Percentiles rank a stretch among this genome's conserved stretches.
These are phyloP conservation scores for Petrophora chlorosata DNA, from an alignment of 2,888 invertebrate genomes.

Conservation along the genomic window DNA sequence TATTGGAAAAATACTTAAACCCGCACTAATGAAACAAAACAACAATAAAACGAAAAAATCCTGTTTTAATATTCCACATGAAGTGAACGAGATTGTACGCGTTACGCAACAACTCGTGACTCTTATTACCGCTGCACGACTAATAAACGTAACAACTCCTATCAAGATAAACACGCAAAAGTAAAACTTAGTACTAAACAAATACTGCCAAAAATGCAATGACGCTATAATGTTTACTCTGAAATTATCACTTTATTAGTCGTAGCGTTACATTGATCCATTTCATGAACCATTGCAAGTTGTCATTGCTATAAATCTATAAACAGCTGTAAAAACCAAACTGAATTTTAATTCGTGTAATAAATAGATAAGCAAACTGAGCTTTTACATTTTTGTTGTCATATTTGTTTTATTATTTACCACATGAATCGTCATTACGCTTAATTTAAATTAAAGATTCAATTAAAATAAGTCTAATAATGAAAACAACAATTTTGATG, in stretches of 20 bases:
- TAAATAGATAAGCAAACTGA: slow-evolving; percentile 15
- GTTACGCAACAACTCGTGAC: slow-evolving; percentile 82
- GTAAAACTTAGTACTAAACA: slow-evolving; percentile 40
- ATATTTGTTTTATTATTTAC: neutral
- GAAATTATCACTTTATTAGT: slow-evolving; percentile 55
- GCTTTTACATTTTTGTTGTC: slow-evolving; percentile 20
- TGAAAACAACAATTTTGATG: neutral
- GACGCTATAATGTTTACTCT: slow-evolving; percentile 65
- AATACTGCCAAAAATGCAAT: slow-evolving; percentile 47
- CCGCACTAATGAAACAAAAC: slow-evolving; percentile 33
- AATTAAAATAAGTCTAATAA: too few relatives aligned
- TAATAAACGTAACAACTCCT: slow-evolving; percentile 62
- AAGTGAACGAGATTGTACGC: slow-evolving; percentile 65
- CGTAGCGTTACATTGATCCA: slow-evolving; percentile 43
- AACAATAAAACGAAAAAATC: slow-evolving; percentile 40
- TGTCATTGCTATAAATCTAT: slow-evolving; percentile 21
- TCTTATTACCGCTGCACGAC: slow-evolving; percentile 65
- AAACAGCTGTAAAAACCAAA: neutral
- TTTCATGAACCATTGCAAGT: slow-evolving; percentile 33
- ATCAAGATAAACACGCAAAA: slow-evolving; percentile 44
- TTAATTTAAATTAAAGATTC: too few relatives aligned
- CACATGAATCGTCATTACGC: too few relatives aligned
- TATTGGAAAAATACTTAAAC: slow-evolving; percentile 36
- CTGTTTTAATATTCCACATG: slow-evolving; percentile 57
- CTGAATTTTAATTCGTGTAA: slow-evolving; percentile 7